Conservation (phyloP, 2,888 invertebrate genomes). For the Spialia ferax region DNA sequence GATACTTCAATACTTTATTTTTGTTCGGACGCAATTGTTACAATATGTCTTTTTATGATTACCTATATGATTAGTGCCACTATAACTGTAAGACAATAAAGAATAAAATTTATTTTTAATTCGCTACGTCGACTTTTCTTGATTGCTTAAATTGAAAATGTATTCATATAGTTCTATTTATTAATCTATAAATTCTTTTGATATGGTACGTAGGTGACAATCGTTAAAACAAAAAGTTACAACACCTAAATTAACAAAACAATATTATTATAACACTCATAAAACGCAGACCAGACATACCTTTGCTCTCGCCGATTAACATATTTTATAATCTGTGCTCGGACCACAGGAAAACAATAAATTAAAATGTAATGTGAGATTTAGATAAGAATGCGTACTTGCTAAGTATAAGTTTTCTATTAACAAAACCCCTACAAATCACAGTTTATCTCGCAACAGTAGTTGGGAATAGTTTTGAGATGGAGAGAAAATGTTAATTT, state of each 20-base stretch:
- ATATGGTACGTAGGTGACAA: not conserved
- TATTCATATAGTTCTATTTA: not conserved
- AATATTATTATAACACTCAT: not conserved
- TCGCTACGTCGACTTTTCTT: not conserved
- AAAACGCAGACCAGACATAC: not conserved
- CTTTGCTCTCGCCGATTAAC: not conserved
- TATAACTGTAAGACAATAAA: not conserved
- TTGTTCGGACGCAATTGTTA: not conserved
- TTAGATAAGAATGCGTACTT: constrained; percentile 9
- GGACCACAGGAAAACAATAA: constrained; percentile 16
- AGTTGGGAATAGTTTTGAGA: constrained; percentile 28
- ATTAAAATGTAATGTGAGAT: constrained; percentile 12
- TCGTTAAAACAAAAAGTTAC: not conserved
- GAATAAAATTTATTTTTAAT: no score
- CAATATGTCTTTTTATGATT: not conserved
- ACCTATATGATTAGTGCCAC: not conserved
- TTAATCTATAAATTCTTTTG: not conserved
- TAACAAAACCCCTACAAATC: constrained; percentile 24
- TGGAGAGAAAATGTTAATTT: constrained; percentile 37
- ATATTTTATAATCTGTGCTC: constrained; percentile 13
- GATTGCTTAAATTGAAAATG: not conserved
- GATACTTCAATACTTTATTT: constrained; percentile 16
- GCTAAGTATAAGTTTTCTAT: constrained; percentile 19
- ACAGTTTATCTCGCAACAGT: constrained; percentile 29
- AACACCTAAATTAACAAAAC: not conserved